Evolutionary conservation across 2,113 vertebrate species (phyloP), one percentile per base, ranked within the genome.

Genomic region (Solea senegalensis): DNA sequence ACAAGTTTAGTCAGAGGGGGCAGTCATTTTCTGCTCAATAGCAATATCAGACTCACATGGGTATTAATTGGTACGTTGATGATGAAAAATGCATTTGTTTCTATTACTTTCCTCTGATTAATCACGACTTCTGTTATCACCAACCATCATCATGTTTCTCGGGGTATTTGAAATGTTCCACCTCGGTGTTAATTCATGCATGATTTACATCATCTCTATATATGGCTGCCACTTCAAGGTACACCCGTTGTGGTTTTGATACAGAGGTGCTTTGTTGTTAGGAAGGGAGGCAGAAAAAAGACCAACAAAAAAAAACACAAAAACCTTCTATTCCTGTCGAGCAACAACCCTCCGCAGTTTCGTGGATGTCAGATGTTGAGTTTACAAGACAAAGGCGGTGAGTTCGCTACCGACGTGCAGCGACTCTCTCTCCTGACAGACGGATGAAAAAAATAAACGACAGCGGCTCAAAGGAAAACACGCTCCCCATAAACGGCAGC

Each of bases 381-480:
- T 91, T 92, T 90, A 89, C 89, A 85, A 90, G 88, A 92, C 85
- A 91, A 91, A 90, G 86, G 81, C 83, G 86, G 74, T 43, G 82
- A 79, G 85, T 28, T 78, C 71, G 71, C 80, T 41, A 81, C 65
- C 82, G 73, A 80, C 87, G 80, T 65, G 79, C 76, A 85, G 89
- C 82, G 80, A 53, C 77, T 85, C 79, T 89, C 79, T 89, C 83
- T 87, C 65, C 62, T 90, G 90, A 90, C 88, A 92, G 90, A 92
- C 78, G 87, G 89, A 74, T 85, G 11, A 14, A 86, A 88, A 83
- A 86, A 86, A 85, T 86, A 84, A 89, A 86, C 51, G 69, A 80
- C 88, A 72, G 73, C 69, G 71, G 75, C 81, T 89, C 87, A 88
- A 85, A 89, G 83, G 69, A 72, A 88, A 86, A 80, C 62, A 28